Percentiles rank a stretch among this genome's conserved stretches.
These are phyloP conservation scores for Astropecten irregularis DNA, from an alignment of 53 echinoderm and acorn worm genomes.

Conservation along the genomic window DNA sequence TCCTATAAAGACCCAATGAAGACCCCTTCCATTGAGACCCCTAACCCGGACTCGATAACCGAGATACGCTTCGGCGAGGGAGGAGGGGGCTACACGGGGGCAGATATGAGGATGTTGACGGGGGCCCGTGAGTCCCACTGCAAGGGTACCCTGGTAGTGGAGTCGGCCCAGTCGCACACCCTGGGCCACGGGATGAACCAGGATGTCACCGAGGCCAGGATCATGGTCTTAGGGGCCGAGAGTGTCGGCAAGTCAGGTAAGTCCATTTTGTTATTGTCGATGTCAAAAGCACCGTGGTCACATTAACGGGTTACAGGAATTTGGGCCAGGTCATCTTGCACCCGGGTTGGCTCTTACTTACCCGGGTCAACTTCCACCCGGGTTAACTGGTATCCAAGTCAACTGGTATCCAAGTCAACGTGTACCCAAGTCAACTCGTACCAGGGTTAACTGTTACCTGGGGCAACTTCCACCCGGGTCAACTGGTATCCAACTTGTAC, in stretches of 20 bases:
- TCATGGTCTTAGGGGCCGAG: constrained; percentile 67
- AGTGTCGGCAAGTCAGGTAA: constrained; percentile 73
- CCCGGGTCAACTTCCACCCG: no score
- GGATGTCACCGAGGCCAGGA: constrained; percentile 37
- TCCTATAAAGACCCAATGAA: no score
- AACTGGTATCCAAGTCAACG: no score
- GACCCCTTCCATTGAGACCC: constrained; percentile 52
- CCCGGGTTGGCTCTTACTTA: no score
- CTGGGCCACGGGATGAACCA: constrained; percentile 41
- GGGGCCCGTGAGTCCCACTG: constrained; percentile 21
- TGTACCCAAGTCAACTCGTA: no score
- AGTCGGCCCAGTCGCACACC: constrained; percentile 22
- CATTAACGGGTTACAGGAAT: no score
- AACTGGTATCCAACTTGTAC: no score
- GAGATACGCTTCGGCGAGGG: constrained; percentile 38
- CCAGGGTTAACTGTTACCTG: no score
- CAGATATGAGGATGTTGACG: neutral
- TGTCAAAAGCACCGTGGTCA: neutral
- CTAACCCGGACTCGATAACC: neutral
- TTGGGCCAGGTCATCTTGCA: no score
- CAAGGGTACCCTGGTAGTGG: constrained; percentile 41
- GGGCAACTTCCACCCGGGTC: no score
- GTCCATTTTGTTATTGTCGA: no score
- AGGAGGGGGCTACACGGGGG: neutral
- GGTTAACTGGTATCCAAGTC: no score